Percentiles rank a stretch among this genome's conserved stretches.
Conservation (phyloP, 1,140 invertebrate species). For the Melitaea cinxia region DNA sequence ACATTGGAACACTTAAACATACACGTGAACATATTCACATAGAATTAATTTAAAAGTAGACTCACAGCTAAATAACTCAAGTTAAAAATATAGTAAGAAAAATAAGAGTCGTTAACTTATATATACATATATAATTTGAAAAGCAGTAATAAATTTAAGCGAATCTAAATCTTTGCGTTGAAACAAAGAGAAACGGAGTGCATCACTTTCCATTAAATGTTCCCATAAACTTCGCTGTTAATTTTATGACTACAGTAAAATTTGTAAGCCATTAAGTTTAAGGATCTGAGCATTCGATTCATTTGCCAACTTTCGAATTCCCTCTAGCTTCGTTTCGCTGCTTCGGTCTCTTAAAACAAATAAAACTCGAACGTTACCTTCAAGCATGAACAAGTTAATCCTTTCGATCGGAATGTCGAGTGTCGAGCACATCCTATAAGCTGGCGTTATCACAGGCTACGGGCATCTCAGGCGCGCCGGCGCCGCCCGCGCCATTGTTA, state of each 20-base stretch:
- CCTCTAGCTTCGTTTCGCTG: not conserved
- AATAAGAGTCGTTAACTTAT: not conserved
- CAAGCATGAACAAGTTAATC: conserved; percentile 13
- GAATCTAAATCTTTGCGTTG: not conserved
- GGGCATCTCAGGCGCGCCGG: conserved; percentile 48
- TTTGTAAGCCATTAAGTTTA: not conserved
- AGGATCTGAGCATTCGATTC: not conserved
- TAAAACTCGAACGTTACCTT: conserved; percentile 2
- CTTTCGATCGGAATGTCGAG: conserved; percentile 23
- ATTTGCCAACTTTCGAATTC: not conserved
- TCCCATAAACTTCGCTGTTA: not conserved
- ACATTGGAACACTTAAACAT: conserved; percentile 38
- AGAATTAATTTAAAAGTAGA: conserved; percentile 10
- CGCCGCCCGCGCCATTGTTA: conserved; percentile 53
- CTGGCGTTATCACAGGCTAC: conserved; percentile 47
- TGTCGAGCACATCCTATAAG: conserved; percentile 28
- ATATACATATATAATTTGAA: not conserved
- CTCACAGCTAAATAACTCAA: not conserved
- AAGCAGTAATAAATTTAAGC: not conserved
- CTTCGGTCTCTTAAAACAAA: not conserved
- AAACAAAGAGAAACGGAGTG: not conserved
- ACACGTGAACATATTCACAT: conserved; percentile 35
- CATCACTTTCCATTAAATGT: not conserved
- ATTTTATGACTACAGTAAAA: not conserved
- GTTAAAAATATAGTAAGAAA: too few species aligned